Evolutionary conservation across 2,888 invertebrate species (phyloP), one percentile per base, ranked within the genome.

Genomic region (Eupsilia transversa): DNA sequence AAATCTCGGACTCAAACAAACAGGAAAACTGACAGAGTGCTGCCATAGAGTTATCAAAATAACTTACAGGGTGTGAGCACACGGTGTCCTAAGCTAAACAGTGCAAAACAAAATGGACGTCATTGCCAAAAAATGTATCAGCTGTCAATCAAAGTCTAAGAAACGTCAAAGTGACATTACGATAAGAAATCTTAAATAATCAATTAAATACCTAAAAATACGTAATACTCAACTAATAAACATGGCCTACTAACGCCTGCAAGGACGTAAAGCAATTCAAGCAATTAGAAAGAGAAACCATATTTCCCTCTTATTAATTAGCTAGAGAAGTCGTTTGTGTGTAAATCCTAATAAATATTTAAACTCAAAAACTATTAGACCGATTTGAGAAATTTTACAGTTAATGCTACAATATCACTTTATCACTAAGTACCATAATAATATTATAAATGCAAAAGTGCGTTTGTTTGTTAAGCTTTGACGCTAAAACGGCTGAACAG

Each of bases 131-230:
- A 43, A n/a, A n/a, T 27, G 3, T 23, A 1, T 49, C 38, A 7
- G 38, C 30, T 74, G 49, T 63, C 74, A 72, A 12, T 12, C 27
- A 46, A 43, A 54, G 56, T 60, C 23, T n/a, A 9, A 33, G 23
- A 46, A 59, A 38, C 12, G 61, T 54, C 27, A 27, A 33, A 46
- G 27, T 75, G 75, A 75, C 68, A 41, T 54, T 77, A 49, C 33
- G 30, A 30, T n/a, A 35, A 38, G 46, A 27, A 43, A 54, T 41
- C 10, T 4, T 76, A 70, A 77, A 77, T 77, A 77, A 77, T 77
- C 76, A 77, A 57, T 70, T 49, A 30, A 14, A 38, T 56, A 41
- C 0, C 6, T 4, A 17, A 61, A 59, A 61, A 61, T 61, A 77
- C 69, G 3, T 49, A 63, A 7, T n/a, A 41, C 17, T 27, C 4